Base-by-base conservation (phyloP, 2,888 invertebrate genomes). In the Trilocha varians region DNA sequence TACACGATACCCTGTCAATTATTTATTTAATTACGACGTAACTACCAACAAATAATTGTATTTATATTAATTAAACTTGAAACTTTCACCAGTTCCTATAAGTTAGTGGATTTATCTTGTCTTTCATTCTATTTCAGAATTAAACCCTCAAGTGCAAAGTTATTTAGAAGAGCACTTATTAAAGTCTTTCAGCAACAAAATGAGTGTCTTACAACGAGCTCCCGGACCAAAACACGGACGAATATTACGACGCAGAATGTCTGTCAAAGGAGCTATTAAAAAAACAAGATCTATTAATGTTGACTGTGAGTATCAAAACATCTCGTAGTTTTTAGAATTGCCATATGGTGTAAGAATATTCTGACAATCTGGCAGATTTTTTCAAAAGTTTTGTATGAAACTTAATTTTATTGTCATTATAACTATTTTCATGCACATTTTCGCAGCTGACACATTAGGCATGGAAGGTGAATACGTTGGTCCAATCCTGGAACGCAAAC, bases 281-380 rank as follows among this genome's bases (percentile, higher is more conserved):
- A 94, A 97, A 70, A 97, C 97, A 0, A 87, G 97, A 52, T 96
- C 97, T 9, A 98, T 98, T 49, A 95, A 95, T 64, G 93, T 96
- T 5, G 96, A 94, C 71, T 91, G 94, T 94, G 78, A 88, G 92
- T 89, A 34, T 17, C n/a, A n/a, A n/a, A n/a, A n/a, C n/a, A n/a
- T n/a, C n/a, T n/a, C n/a, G n/a, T n/a, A n/a, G n/a, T n/a, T n/a
- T n/a, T n/a, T n/a, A n/a, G n/a, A n/a, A n/a, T n/a, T n/a, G n/a
- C n/a, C n/a, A n/a, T n/a, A n/a, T n/a, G n/a, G n/a, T n/a, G n/a
- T n/a, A n/a, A n/a, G n/a, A n/a, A n/a, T n/a, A n/a, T n/a, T n/a
- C n/a, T n/a, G n/a, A n/a, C n/a, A n/a, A n/a, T n/a, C n/a, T n/a
- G n/a, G n/a, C n/a, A n/a, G n/a, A n/a, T n/a, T n/a, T n/a, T n/a